A percentile compares a stretch with the other conserved stretches of the same genome.
Evolutionary conservation across 2,797 vertebrate genomes (phyloP).

Genomic region (Anguilla obscura): DNA sequence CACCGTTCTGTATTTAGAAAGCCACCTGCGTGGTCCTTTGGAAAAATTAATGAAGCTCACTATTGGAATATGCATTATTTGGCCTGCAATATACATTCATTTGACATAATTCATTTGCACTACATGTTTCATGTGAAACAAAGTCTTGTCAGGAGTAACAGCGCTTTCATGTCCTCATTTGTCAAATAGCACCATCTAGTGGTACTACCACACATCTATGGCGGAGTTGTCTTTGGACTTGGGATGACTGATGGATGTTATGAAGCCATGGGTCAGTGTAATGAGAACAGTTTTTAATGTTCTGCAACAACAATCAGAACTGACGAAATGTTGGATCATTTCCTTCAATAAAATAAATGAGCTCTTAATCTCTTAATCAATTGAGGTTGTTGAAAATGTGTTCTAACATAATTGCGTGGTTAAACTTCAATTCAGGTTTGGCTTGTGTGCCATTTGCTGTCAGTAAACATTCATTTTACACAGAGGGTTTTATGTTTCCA

Average conservation of each 20-base stretch:
- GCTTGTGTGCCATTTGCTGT: too few species aligned
- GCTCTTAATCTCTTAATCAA: too few species aligned
- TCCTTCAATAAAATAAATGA: too few species aligned
- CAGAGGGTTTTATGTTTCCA: too few species aligned
- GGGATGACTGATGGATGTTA: not conserved
- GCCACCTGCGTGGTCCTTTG: not conserved
- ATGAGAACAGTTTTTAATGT: too few species aligned
- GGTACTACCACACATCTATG: not conserved
- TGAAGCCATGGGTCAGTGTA: not conserved
- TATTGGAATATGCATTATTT: not conserved
- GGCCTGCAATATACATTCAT: not conserved
- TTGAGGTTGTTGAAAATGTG: too few species aligned
- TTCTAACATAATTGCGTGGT: too few species aligned
- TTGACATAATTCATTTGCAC: not conserved
- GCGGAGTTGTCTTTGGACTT: not conserved
- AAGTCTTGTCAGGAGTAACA: not conserved
- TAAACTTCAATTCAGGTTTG: too few species aligned
- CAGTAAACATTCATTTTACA: too few species aligned
- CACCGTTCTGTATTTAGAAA: not conserved
- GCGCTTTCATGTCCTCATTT: not conserved
- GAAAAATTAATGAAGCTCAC: not conserved
- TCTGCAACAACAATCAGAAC: too few species aligned
- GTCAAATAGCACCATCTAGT: constrained; percentile 25
- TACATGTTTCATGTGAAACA: not conserved
- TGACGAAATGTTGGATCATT: too few species aligned